Percentiles rank a stretch among this genome's conserved stretches.
These are phyloP conservation scores for Phoenicopterus ruber DNA, from an alignment of 2,113 vertebrate species.

Conservation along the genomic window DNA sequence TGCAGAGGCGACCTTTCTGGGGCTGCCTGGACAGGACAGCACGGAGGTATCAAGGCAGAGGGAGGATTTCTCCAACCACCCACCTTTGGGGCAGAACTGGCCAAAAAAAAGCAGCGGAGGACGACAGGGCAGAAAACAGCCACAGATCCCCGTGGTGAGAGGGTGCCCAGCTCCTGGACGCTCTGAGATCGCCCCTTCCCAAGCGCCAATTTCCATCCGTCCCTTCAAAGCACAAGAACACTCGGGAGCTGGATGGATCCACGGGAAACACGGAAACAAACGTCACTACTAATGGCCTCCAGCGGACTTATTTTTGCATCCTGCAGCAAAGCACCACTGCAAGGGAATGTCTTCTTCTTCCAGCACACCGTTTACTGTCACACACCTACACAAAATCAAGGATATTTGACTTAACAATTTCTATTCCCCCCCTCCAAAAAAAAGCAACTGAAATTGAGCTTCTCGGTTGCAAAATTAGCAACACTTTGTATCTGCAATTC, in stretches of 20 bases:
- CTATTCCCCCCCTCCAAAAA: background rate
- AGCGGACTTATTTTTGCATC: background rate
- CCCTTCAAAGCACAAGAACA: background rate
- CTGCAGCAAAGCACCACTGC: background rate
- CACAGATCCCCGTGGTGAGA: background rate
- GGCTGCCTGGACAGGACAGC: background rate
- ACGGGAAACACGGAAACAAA: background rate
- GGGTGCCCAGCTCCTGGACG: background rate
- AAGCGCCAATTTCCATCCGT: background rate
- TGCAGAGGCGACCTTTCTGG: background rate
- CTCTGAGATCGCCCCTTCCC: background rate
- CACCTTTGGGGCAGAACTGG: background rate
- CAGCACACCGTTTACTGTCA: background rate
- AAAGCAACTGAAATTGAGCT: background rate
- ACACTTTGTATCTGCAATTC: background rate
- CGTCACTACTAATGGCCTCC: background rate
- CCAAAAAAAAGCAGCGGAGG: background rate
- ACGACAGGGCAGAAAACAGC: background rate
- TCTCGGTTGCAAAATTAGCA: background rate
- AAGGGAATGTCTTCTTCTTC: background rate
- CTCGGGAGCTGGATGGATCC: background rate
- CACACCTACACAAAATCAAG: background rate
- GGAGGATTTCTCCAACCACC: background rate
- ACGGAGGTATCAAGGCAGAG: background rate
- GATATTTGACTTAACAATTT: background rate